Percentiles rank a stretch among this genome's conserved stretches.
Evolutionary conservation across 2,113 vertebrate species (phyloP).

Genomic region (Arizona elegans): DNA sequence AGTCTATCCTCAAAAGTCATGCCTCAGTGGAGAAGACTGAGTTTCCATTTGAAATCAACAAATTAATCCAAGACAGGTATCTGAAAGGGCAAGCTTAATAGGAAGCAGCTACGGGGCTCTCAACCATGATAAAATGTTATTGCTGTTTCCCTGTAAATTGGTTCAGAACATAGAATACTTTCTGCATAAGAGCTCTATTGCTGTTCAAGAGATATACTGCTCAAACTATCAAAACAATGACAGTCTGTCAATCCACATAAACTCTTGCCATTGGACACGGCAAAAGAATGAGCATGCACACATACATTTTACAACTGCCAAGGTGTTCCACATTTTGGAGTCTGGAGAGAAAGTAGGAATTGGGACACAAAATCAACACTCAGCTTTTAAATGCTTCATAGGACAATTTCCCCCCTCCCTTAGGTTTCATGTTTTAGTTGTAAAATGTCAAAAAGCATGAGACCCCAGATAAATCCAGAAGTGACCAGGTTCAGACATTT

Average conservation of each 20-base stretch:
- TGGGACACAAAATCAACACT: slow-evolving; percentile 58
- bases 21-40: slow-evolving; percentile 91
- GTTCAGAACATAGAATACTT: slow-evolving; percentile 84
- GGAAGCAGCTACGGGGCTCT: slow-evolving; percentile 90
- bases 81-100: slow-evolving; percentile 94
- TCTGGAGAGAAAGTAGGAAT: slow-evolving; percentile 44
- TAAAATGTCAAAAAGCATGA: neutral
- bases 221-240: slow-evolving; percentile 89
- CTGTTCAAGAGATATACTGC: slow-evolving; percentile 90
- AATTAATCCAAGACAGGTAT: slow-evolving; percentile 91
- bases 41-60: slow-evolving; percentile 97
- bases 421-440: neutral
- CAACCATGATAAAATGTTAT: slow-evolving; percentile 95
- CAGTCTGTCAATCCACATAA: slow-evolving; percentile 91
- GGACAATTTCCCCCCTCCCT: slow-evolving; percentile 20
- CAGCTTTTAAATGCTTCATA: slow-evolving; percentile 58
- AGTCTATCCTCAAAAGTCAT: slow-evolving; percentile 87
- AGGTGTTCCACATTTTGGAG: slow-evolving; percentile 62
- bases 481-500: neutral
- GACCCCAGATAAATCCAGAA: neutral
- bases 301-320: slow-evolving; percentile 74
- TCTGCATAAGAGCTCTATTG: slow-evolving; percentile 88
- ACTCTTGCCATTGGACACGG: slow-evolving; percentile 80
- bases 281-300: slow-evolving; percentile 53
- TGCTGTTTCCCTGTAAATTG: slow-evolving; percentile 94